Evolutionary conservation across 1,140 invertebrate species (phyloP).

Genomic region (Wasmannia auropunctata): DNA sequence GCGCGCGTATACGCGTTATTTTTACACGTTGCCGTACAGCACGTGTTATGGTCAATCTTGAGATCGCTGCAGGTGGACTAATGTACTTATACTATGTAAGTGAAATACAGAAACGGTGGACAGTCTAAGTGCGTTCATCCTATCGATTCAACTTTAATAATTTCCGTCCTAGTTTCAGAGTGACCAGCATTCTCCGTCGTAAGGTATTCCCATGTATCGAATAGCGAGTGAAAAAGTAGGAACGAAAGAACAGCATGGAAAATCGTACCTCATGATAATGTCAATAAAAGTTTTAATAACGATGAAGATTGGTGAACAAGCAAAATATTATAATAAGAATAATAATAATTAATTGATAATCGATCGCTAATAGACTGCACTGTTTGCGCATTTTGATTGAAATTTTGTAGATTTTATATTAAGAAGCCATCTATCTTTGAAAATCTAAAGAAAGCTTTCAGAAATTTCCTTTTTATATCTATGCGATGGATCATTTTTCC

Average conservation of each 20-base stretch:
- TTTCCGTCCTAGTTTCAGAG: constrained; percentile 30
- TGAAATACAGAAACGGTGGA: neutral
- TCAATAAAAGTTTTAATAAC: no score
- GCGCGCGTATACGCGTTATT: constrained; percentile 8
- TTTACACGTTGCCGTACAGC: neutral
- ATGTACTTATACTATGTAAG: neutral
- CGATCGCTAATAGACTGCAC: no score
- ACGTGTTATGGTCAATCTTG: constrained; percentile 7
- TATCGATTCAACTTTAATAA: constrained; percentile 35
- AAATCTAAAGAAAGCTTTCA: no score
- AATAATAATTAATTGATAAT: no score
- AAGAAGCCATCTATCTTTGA: no score
- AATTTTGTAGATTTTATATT: no score
- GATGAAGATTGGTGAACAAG: no score
- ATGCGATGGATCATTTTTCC: no score
- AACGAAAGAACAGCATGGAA: neutral
- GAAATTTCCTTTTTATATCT: no score
- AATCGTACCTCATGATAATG: neutral
- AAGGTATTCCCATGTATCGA: neutral
- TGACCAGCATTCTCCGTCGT: neutral
- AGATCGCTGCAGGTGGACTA: constrained; percentile 3
- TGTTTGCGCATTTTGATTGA: no score
- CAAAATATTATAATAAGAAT: no score
- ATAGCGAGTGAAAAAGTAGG: no score
- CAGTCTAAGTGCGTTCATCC: neutral